Conservation (phyloP, 2,113 vertebrate genomes). For the Halichoerus grypus region DNA sequence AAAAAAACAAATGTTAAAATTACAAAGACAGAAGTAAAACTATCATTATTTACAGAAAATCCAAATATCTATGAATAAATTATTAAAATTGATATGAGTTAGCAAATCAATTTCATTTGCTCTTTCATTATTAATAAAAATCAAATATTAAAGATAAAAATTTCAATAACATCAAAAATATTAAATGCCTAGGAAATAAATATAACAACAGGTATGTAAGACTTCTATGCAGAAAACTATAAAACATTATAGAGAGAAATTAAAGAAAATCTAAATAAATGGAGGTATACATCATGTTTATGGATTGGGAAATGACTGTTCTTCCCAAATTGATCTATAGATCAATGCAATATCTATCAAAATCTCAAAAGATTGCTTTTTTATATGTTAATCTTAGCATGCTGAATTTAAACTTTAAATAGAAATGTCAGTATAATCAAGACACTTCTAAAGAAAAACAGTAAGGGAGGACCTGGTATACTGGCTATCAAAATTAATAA, state of each 20-base stretch:
- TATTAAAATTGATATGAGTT: background rate
- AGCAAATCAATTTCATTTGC: background rate
- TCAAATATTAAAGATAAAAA: background rate
- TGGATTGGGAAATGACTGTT: background rate
- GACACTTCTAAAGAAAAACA: background rate
- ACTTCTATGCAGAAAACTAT: background rate
- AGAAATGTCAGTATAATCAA: background rate
- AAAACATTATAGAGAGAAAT: background rate
- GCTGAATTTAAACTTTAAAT: slow-evolving; percentile 4
- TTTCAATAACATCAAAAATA: background rate
- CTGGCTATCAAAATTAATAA: background rate
- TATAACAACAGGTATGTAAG: background rate
- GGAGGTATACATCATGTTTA: background rate
- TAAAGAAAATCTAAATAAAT: background rate
- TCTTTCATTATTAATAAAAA: slow-evolving; percentile 18
- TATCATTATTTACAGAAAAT: background rate
- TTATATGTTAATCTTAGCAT: background rate
- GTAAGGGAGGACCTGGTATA: background rate
- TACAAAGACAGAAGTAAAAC: background rate
- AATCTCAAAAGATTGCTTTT: background rate
- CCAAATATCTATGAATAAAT: background rate
- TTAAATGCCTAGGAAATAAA: background rate
- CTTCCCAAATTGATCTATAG: background rate
- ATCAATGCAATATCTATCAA: background rate
- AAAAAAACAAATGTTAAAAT: background rate